These are phyloP conservation scores for Nephrotoma appendiculata DNA, from an alignment of 2,888 invertebrate genomes.

Conservation along the genomic window DNA sequence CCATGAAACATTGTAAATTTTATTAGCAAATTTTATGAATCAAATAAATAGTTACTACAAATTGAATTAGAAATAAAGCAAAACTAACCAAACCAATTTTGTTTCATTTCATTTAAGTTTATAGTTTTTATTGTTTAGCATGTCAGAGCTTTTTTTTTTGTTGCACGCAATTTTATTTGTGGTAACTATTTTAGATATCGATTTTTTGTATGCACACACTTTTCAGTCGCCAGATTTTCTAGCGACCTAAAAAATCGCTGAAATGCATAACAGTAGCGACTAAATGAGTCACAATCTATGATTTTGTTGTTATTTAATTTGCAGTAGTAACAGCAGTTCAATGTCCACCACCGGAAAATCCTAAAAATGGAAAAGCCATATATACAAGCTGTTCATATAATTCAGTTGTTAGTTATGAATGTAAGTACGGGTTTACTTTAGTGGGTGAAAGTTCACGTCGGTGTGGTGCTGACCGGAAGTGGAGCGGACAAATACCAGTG, in stretches of 20 bases:
- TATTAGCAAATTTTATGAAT: not conserved
- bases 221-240: not conserved
- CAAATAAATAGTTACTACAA: not conserved
- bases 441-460: constrained; percentile 79
- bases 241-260: not conserved
- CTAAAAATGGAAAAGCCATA: constrained; percentile 82
- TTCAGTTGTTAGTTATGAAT: constrained; percentile 89
- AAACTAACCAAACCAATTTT: not conserved
- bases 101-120: not conserved
- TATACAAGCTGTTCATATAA: constrained; percentile 90
- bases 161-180: not conserved
- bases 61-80: not conserved
- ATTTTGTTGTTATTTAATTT: constrained; percentile 5
- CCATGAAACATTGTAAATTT: not conserved
- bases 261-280: not conserved
- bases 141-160: not conserved
- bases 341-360: constrained; percentile 84
- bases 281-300: not conserved
- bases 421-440: constrained; percentile 85
- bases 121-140: not conserved
- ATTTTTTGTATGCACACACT: not conserved
- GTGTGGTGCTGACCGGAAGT: constrained; percentile 88
- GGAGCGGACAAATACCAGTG: constrained; percentile 82
- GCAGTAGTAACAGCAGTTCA: constrained; percentile 82
- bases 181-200: constrained; percentile 1